phyloP scores from a whole-genome alignment of 1,140 invertebrate genomes.

The Platyscapa corneri region DNA sequence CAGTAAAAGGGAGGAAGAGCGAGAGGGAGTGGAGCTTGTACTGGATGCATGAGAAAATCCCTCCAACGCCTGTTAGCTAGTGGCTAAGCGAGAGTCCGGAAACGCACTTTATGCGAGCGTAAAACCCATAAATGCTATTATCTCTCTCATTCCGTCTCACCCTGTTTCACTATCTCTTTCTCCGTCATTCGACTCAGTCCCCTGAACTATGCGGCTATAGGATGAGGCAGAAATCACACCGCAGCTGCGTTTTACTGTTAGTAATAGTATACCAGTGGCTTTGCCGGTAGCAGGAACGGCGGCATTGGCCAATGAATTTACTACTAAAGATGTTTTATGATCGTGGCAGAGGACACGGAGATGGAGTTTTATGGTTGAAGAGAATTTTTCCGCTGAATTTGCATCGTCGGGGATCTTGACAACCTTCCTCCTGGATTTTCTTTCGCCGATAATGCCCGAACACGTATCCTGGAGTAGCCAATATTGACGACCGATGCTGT shows the following conservation, averaged over 20 bases:
- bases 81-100: slow-evolving; percentile 15
- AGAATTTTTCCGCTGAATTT: background rate
- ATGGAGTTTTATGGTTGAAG: slow-evolving; percentile 31
- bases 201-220: background rate
- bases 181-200: background rate
- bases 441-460: background rate
- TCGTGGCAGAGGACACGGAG: background rate
- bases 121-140: slow-evolving; percentile 39
- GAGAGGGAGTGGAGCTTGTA: no score
- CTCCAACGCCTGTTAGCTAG: background rate
- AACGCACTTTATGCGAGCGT: slow-evolving; percentile 27
- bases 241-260: slow-evolving; percentile 33
- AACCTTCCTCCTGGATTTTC: slow-evolving; percentile 2
- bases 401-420: background rate
- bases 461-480: background rate
- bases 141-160: background rate
- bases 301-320: slow-evolving; percentile 17
- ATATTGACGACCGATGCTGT: no score
- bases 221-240: background rate
- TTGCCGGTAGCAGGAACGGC: background rate
- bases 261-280: background rate
- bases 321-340: slow-evolving; percentile 13
- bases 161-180: background rate
- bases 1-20: no score
- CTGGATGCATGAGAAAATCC: background rate